Percentiles rank a stretch among this genome's conserved stretches.
Evolutionary conservation across 2,888 invertebrate species (phyloP).

Genomic region (Ptycholaimellus sp.): DNA sequence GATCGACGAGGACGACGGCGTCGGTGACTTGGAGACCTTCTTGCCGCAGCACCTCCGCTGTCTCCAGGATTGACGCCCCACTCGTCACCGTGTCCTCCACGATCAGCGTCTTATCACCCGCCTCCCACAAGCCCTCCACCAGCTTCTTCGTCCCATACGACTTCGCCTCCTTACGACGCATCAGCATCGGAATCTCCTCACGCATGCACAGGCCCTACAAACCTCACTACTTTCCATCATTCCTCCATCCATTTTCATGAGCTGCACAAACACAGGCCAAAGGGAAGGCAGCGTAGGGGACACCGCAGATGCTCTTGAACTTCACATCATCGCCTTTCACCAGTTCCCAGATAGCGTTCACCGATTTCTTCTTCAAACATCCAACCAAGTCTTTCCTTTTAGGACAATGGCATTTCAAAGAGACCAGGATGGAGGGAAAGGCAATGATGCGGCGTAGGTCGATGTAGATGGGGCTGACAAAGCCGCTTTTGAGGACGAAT

Average conservation of each 20-base stretch:
- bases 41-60: slow-evolving; percentile 42
- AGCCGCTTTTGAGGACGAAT: slow-evolving; percentile 69
- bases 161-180: slow-evolving; percentile 61
- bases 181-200: slow-evolving; percentile 30
- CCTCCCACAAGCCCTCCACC: slow-evolving; percentile 60
- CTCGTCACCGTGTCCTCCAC: slow-evolving; percentile 69
- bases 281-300: slow-evolving; percentile 75
- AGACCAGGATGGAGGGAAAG: slow-evolving; percentile 61
- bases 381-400: too few relatives aligned
- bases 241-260: slow-evolving; percentile 7
- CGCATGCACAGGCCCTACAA: too few relatives aligned
- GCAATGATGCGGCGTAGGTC: slow-evolving; percentile 77
- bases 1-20: slow-evolving; percentile 61
- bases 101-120: slow-evolving; percentile 58
- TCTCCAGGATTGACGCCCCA: slow-evolving; percentile 75
- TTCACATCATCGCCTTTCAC: too few relatives aligned
- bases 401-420: too few relatives aligned
- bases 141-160: slow-evolving; percentile 79
- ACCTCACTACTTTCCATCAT: slow-evolving; percentile 47
- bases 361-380: neutral
- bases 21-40: slow-evolving; percentile 40
- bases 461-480: slow-evolving; percentile 75
- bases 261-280: too few relatives aligned
- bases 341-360: too few relatives aligned
- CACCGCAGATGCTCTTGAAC: slow-evolving; percentile 25